Conservation (phyloP, 2,888 invertebrate genomes). For the Drosophila mayaguana region DNA sequence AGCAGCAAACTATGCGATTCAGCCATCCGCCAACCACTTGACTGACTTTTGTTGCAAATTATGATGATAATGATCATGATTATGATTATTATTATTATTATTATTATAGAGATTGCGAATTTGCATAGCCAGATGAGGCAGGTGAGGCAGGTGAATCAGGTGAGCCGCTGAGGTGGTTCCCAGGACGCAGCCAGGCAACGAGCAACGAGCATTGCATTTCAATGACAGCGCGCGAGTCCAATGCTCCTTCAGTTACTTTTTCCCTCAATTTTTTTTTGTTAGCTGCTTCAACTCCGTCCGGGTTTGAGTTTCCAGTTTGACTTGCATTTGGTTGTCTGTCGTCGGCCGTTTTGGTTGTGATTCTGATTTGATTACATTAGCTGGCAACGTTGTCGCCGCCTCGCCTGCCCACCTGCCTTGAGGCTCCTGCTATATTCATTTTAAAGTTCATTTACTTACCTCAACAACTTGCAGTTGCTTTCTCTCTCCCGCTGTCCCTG, state of each 20-base stretch:
- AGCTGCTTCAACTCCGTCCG: not conserved
- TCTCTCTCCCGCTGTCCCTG: not conserved
- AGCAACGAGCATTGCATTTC: slow-evolving; percentile 67
- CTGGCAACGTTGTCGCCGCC: slow-evolving; percentile 37
- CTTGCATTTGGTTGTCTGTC: slow-evolving; percentile 37
- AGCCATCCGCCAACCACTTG: slow-evolving; percentile 63
- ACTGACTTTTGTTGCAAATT: slow-evolving; percentile 77
- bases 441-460: slow-evolving; percentile 76
- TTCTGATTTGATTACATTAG: slow-evolving; percentile 81
- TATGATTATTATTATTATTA: slow-evolving; percentile 53
- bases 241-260: slow-evolving; percentile 36
- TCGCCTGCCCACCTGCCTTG: not conserved
- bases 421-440: slow-evolving; percentile 58
- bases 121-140: slow-evolving; percentile 60
- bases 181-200: slow-evolving; percentile 47
- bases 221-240: slow-evolving; percentile 69
- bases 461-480: slow-evolving; percentile 6
- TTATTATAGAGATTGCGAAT: slow-evolving; percentile 53
- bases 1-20: slow-evolving; percentile 33
- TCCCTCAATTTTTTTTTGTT: not conserved
- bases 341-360: slow-evolving; percentile 44
- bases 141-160: not conserved
- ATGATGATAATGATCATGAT: slow-evolving; percentile 60
- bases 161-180: slow-evolving; percentile 12
- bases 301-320: slow-evolving; percentile 44